Base-by-base conservation (phyloP, 2,797 vertebrate species). In the Alfaro cultratus region DNA sequence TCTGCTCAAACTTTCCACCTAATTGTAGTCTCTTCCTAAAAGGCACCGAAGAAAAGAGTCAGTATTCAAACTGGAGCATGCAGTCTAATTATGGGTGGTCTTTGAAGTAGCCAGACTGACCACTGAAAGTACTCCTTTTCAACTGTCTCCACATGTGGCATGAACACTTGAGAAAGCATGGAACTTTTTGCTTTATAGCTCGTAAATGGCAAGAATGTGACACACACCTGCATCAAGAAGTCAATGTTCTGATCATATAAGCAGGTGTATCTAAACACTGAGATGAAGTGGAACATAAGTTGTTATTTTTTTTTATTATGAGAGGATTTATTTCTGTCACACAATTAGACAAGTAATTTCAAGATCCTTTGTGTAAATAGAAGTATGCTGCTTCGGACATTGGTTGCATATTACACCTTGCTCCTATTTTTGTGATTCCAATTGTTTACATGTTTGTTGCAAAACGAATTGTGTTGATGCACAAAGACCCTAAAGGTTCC, bases 41-140 rank as follows among this genome's bases (percentile, higher is more conserved):
- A 60, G 45, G 18, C 4, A 34, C 34, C 75, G 39, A 43, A 70
- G 8, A 75, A 53, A 46, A 74, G 12, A 36, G 53, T 15, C 1
- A 80, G 67, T 5, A 9, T 55, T 18, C 45, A 76, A 46, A 68
- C 29, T 15, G 41, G 53, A 71, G 67, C 74, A 90, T 84, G 81
- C 78, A 76, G 87, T 90, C 88, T 31, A 86, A 85, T 87, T 81
- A 91, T 77, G 83, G 94, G 94, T 93, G 93, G 85, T 94, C 94
- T 95, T 95, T 95, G 91, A 95, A 94, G 91, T 81, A 76, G 82
- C 83, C 85, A 85, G 87, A 86, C 87, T 76, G 89, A 85, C 83
- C 74, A 77, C 51, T 80, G 75, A 87, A 88, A 88, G 85, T 88
- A 83, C 68, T 89, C 89, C 41, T 93, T 91, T 95, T 93, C 53